These are phyloP conservation scores for Hybognathus amarus DNA, from an alignment of 2,797 vertebrate genomes.

Conservation along the genomic window DNA sequence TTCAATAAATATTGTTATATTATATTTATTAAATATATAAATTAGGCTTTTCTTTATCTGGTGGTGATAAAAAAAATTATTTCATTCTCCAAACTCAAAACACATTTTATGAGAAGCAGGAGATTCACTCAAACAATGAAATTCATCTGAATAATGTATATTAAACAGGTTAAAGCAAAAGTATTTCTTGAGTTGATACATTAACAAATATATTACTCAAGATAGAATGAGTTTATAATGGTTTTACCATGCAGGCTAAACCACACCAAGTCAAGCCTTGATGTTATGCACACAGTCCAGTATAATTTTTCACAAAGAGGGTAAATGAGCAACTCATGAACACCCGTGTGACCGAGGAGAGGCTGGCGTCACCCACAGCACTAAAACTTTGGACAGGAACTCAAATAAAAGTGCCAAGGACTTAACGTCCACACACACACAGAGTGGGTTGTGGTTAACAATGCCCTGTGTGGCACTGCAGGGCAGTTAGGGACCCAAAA, in stretches of 20 bases:
- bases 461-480: slow-evolving; percentile 54
- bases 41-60: background rate
- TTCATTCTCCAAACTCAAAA: background rate
- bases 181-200: background rate
- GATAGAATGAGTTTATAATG: background rate
- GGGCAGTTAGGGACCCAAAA: slow-evolving; percentile 60
- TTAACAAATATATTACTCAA: too few relatives aligned
- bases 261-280: background rate
- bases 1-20: too few relatives aligned
- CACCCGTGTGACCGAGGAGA: slow-evolving; percentile 31
- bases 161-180: background rate
- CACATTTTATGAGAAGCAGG: background rate
- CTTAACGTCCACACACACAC: slow-evolving; percentile 53
- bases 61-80: background rate
- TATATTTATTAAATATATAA: background rate
- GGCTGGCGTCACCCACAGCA: slow-evolving; percentile 55
- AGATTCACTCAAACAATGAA: background rate
- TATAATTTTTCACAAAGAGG: slow-evolving; percentile 36
- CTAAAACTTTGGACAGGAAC: slow-evolving; percentile 61
- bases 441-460: slow-evolving; percentile 59
- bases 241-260: background rate
- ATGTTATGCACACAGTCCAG: background rate
- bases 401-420: slow-evolving; percentile 61
- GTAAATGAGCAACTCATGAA: slow-evolving; percentile 20
- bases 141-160: background rate